Conservation (phyloP, 2,888 invertebrate species). For the Lamellibrachia satsuma region DNA sequence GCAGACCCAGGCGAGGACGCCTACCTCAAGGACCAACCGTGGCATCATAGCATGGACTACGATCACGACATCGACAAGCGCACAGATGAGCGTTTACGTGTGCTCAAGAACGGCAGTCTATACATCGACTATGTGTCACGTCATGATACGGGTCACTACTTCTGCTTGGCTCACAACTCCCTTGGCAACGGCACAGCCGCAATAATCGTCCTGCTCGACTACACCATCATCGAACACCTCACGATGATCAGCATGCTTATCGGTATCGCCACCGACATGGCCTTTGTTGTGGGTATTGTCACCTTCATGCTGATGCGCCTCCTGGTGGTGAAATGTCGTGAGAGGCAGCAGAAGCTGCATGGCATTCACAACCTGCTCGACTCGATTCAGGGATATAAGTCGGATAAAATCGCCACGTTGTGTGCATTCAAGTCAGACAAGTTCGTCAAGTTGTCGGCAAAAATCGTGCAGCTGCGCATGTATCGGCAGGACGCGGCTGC, state of each 20-base stretch:
- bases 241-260: constrained; percentile 85
- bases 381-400: constrained; percentile 68
- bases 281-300: constrained; percentile 82
- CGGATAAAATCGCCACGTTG: constrained; percentile 52
- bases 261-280: constrained; percentile 81
- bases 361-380: constrained; percentile 89
- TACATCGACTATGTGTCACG: constrained; percentile 74
- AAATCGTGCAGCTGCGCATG: constrained; percentile 31
- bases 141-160: constrained; percentile 82
- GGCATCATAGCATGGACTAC: constrained; percentile 44
- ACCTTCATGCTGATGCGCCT: constrained; percentile 80
- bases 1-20: constrained; percentile 42
- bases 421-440: constrained; percentile 58
- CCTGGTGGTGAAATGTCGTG: constrained; percentile 74
- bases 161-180: constrained; percentile 86
- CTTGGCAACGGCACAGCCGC: constrained; percentile 81
- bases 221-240: constrained; percentile 83
- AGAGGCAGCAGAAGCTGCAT: constrained; percentile 64
- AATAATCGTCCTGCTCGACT: constrained; percentile 76
- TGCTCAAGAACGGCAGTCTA: constrained; percentile 82
- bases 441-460: constrained; percentile 50
- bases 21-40: constrained; percentile 49
- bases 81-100: constrained; percentile 68
- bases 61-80: constrained; percentile 42
- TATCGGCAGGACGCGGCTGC: constrained; percentile 38